These are phyloP conservation scores for Centruroides sculpturatus DNA, from an alignment of 1,140 invertebrate genomes.

Conservation along the genomic window DNA sequence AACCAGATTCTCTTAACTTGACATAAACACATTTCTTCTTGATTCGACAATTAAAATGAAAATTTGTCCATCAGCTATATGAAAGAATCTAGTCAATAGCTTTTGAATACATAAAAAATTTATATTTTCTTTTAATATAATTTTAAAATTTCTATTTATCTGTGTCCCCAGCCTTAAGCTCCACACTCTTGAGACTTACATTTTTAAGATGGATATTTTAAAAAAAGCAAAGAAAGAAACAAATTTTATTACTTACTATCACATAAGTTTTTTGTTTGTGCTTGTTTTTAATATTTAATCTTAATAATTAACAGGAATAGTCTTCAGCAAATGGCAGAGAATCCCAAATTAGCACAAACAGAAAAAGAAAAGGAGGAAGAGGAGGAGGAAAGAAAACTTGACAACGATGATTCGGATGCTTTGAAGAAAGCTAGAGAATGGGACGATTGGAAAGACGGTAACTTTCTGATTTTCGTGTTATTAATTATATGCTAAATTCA, in stretches of 20 bases:
- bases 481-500: no score
- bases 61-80: no score
- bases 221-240: not conserved
- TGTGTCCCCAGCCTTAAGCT: no score
- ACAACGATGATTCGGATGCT: conserved; percentile 48
- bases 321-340: conserved; percentile 15
- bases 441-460: conserved; percentile 22
- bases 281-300: not conserved
- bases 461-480: no score
- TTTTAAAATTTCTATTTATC: no score
- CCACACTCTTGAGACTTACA: no score
- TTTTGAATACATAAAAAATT: no score
- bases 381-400: conserved; percentile 59
- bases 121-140: no score
- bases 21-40: no score
- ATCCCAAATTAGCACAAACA: conserved; percentile 5
- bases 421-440: conserved; percentile 12
- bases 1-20: no score
- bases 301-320: conserved; percentile 1
- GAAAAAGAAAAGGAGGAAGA: conserved; percentile 29
- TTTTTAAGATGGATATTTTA: conserved; percentile 1
- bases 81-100: no score
- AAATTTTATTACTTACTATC: not conserved
- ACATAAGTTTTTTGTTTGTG: not conserved
- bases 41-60: no score